Evolutionary conservation across 2,113 vertebrate species (phyloP), one percentile per base, ranked within the genome.

Genomic region (Scopus umbretta): DNA sequence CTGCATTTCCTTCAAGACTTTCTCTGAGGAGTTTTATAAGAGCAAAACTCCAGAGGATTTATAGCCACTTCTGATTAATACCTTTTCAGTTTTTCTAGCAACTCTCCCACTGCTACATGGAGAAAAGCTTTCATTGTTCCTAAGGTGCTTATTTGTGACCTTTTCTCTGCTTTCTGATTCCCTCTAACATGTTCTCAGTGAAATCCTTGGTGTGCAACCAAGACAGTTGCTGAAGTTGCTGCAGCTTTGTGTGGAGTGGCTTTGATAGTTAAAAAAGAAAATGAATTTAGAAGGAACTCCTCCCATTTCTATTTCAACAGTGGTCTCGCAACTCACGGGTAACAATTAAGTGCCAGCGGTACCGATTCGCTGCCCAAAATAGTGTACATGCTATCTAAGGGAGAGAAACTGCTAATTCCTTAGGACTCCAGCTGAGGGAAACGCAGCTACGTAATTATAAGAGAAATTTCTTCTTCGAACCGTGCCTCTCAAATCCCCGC

Each of bases 11-110:
- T 98, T 98, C 98, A 98, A 98, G 98, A 98, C 98, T 98, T 98
- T 98, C 98, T 98, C 98, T 97, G 98, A 98, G 98, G 98, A 98
- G 98, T 98, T 98, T 98, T 98, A 98, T 98, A 98, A 98, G 98
- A 98, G 98, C 98, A 98, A 98, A 98, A 98, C 98, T 98, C 98
- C 97, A 98, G 98, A 98, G 98, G 98, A 98, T 98, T 98, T 98
- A 98, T 98, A 98, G 98, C 98, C 98, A 98, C 98, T 98, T 98
- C 98, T 98, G 98, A 98, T 98, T 98, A 98, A 98, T 98, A 98
- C 98, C 98, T 98, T 98, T 98, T 98, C 97, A 98, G 98, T 98
- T 98, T 98, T 98, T 98, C 97, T 97, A 98, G 97, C 98, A 97
- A 98, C 97, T 98, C 98, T 98, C 98, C 98, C 97, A 97, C 98